A percentile compares a stretch with the other conserved stretches of the same genome.
phyloP scores from a whole-genome alignment of 2,113 vertebrate species.

The Tupaia tana region DNA sequence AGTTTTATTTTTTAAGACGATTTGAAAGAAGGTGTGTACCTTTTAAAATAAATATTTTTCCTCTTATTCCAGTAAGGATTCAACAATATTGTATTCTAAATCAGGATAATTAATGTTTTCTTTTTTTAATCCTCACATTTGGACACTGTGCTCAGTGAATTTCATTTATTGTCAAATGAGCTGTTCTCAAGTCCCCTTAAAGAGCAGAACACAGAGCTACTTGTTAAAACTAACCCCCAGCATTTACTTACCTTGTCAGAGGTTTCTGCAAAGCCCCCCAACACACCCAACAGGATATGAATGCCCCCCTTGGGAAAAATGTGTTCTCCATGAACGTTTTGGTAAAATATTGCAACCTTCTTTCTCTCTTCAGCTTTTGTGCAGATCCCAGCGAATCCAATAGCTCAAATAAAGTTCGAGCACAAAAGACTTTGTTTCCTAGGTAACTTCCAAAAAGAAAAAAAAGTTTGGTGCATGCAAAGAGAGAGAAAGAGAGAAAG shows the following conservation, averaged over 20 bases:
- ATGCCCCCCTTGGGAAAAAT: conserved; percentile 75
- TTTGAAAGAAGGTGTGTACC: conserved; percentile 27
- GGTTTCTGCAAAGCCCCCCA: conserved; percentile 78
- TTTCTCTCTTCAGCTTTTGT: conserved; percentile 91
- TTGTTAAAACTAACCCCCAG: conserved; percentile 65
- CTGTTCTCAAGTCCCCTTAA: conserved; percentile 43
- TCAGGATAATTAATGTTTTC: conserved; percentile 2
- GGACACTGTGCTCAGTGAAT: conserved; percentile 49
- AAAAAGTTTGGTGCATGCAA: conserved; percentile 86
- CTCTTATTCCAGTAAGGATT: conserved; percentile 32
- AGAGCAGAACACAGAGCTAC: conserved; percentile 62
- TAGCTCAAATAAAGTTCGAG: conserved; percentile 92
- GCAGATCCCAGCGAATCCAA: conserved; percentile 88
- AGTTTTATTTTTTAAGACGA: conserved; percentile 59
- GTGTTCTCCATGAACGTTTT: conserved; percentile 78
- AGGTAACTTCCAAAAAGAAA: conserved; percentile 90
- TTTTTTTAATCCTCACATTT: conserved; percentile 60
- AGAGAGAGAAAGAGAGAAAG: conserved; percentile 67
- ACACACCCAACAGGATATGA: conserved; percentile 67
- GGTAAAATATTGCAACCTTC: conserved; percentile 86
- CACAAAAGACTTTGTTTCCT: conserved; percentile 96
- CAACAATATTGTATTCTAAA: conserved; percentile 75
- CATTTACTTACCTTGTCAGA: conserved; percentile 84
- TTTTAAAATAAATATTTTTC: conserved; percentile 62
- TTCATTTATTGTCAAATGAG: conserved; percentile 68